Evolutionary conservation across 1,140 invertebrate genomes (phyloP).

Genomic region (Caenorhabditis brenneri): DNA sequence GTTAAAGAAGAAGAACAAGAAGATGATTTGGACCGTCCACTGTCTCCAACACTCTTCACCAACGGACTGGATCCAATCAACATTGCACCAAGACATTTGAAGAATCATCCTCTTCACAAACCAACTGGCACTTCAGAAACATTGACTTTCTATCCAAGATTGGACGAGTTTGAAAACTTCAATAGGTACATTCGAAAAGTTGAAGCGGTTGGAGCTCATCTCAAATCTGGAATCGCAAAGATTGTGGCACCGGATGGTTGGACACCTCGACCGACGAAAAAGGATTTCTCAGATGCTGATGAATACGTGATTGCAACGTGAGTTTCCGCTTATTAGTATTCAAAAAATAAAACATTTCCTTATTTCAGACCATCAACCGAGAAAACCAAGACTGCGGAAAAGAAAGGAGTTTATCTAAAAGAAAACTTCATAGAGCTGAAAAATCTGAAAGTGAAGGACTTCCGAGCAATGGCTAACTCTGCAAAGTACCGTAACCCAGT

Average conservation of each 20-base stretch:
- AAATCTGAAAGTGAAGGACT: conserved; percentile 86
- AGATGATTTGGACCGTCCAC: neutral
- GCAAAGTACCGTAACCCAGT: conserved; percentile 69
- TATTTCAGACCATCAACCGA: conserved; percentile 65
- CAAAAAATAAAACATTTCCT: too few relatives aligned
- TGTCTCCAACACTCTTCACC: neutral
- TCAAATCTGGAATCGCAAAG: conserved; percentile 63
- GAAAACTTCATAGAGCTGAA: conserved; percentile 90
- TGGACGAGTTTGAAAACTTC: conserved; percentile 65
- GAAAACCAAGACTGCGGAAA: conserved; percentile 48
- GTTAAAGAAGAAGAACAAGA: too few relatives aligned
- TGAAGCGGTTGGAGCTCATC: conserved; percentile 62
- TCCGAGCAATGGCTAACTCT: conserved; percentile 81
- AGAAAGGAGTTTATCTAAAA: conserved; percentile 85
- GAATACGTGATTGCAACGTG: conserved; percentile 59
- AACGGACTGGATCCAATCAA: neutral
- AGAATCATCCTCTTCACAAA: conserved; percentile 36
- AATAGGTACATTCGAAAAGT: conserved; percentile 56
- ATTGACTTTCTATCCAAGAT: conserved; percentile 62
- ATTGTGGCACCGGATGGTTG: conserved; percentile 65
- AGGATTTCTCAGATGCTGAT: conserved; percentile 61
- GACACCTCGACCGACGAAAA: conserved; percentile 58
- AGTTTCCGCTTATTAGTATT: conserved; percentile 9
- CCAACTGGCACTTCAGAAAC: conserved; percentile 42
- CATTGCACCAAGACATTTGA: neutral